These are phyloP conservation scores for Oreochromis tanganicae DNA, from an alignment of 2,113 vertebrate genomes.

Conservation along the genomic window DNA sequence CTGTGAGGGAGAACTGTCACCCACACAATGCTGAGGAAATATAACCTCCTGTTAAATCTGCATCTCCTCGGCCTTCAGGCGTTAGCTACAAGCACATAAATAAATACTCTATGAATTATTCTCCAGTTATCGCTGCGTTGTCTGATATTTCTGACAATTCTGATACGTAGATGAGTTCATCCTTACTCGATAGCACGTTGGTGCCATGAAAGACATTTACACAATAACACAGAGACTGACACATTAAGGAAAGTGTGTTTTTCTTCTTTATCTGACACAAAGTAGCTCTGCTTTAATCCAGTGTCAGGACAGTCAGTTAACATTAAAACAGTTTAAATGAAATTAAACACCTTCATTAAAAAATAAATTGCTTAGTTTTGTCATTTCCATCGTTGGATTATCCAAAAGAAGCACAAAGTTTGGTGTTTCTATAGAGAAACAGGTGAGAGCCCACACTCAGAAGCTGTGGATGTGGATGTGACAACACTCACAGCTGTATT, in stretches of 20 bases:
- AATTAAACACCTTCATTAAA: background rate
- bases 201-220: background rate
- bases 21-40: background rate
- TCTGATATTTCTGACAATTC: background rate
- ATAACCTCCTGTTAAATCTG: background rate
- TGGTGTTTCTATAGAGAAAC: background rate
- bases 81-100: rapidly evolving
- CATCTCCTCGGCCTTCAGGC: background rate
- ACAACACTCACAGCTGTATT: background rate
- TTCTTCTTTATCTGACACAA: background rate
- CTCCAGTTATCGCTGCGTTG: background rate
- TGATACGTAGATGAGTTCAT: background rate
- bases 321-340: background rate
- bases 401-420: background rate
- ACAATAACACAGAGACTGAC: background rate
- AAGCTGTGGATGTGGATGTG: too few species aligned
- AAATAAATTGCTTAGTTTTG: background rate
- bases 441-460: background rate
- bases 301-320: background rate
- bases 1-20: background rate
- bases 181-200: background rate
- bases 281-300: background rate
- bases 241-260: background rate
- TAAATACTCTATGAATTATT: rapidly evolving
- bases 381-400: background rate